Conservation (phyloP, 1,140 invertebrate genomes). For the Nasonia giraulti region DNA sequence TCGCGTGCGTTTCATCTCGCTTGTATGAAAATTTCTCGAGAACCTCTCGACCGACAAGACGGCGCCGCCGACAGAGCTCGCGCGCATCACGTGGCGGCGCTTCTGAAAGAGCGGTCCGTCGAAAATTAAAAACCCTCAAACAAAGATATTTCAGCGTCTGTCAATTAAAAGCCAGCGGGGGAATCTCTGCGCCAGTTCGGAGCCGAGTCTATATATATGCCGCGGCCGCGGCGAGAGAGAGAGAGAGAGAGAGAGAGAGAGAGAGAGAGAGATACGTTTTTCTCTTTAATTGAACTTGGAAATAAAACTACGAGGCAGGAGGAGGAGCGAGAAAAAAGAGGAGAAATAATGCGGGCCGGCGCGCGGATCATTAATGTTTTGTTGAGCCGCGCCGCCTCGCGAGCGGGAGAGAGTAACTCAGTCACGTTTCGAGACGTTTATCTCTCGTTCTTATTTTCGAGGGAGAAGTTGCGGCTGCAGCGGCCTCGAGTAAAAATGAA, state of each 20-base stretch:
- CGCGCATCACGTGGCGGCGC: no score
- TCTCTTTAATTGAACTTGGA: slow-evolving; percentile 43
- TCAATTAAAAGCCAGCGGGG: slow-evolving; percentile 24
- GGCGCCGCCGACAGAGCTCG: no score
- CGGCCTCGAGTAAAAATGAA: slow-evolving; percentile 36
- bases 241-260: neutral
- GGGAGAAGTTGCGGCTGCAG: slow-evolving; percentile 24
- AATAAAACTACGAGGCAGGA: slow-evolving; percentile 18
- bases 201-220: no score
- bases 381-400: slow-evolving; percentile 32
- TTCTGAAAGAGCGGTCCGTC: neutral
- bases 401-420: slow-evolving; percentile 38
- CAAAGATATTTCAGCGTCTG: slow-evolving; percentile 32
- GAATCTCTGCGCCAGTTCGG: neutral
- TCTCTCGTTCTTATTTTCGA: slow-evolving; percentile 48
- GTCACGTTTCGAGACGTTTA: slow-evolving; percentile 39
- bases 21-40: no score
- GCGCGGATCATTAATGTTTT: slow-evolving; percentile 49
- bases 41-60: neutral
- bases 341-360: slow-evolving; percentile 36
- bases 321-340: neutral
- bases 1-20: no score
- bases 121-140: slow-evolving; percentile 17
- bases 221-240: no score
- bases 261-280: slow-evolving; percentile 10